Evolutionary conservation across 2,888 invertebrate genomes (phyloP).

Genomic region (Heliconius ethilla): DNA sequence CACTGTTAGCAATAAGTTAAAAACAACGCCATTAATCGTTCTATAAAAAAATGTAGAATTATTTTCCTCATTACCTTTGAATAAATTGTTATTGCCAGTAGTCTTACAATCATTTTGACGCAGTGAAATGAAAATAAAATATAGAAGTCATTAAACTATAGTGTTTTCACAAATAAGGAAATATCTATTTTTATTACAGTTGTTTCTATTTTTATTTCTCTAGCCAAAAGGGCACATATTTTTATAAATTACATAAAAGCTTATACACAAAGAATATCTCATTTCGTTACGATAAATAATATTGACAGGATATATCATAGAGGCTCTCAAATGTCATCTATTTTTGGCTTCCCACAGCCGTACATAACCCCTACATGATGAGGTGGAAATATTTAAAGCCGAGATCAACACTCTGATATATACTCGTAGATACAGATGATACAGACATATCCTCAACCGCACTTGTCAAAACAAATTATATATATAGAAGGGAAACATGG

Average conservation of each 20-base stretch:
- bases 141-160: too few species aligned
- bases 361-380: conserved; percentile 35
- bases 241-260: not conserved
- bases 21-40: not conserved
- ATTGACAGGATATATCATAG: conserved; percentile 3
- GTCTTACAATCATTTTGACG: not conserved
- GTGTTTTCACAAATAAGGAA: not conserved
- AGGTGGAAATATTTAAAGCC: conserved; percentile 42
- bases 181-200: not conserved
- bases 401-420: conserved; percentile 44
- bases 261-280: not conserved
- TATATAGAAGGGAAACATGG: conserved; percentile 32
- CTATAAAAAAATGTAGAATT: not conserved
- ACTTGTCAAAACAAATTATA: conserved; percentile 46
- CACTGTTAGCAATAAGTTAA: not conserved
- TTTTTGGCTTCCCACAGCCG: conserved; percentile 22
- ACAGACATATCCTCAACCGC: conserved; percentile 36
- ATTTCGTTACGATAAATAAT: conserved; percentile 8
- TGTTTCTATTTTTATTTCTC: not conserved
- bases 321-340: conserved; percentile 16
- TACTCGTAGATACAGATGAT: conserved; percentile 39
- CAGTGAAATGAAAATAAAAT: too few species aligned
- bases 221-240: not conserved
- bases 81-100: not conserved
- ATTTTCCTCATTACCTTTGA: too few species aligned